phyloP scores from a whole-genome alignment of 2,797 vertebrate species.

The Clarias fuscus region DNA sequence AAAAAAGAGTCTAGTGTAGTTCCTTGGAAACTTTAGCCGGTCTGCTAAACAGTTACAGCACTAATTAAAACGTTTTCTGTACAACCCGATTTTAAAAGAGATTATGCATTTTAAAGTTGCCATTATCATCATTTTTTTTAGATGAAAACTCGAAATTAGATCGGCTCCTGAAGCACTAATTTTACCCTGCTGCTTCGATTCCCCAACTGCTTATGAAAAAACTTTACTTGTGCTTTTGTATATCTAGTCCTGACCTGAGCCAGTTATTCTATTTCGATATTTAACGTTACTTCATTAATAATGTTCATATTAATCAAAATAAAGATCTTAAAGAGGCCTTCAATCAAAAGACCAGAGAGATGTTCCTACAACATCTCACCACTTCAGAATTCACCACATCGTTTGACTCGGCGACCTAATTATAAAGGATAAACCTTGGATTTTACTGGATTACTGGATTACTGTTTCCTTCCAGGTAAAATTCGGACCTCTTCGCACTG shows the following conservation, averaged over 20 bases:
- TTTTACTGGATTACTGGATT: conserved; percentile 29
- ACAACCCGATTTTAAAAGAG: neutral
- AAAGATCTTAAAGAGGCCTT: neutral
- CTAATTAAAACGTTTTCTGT: neutral
- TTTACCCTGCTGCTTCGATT: neutral
- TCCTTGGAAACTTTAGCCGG: neutral
- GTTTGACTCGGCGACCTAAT: conserved; percentile 66
- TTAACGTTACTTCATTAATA: neutral
- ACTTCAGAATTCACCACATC: conserved; percentile 40
- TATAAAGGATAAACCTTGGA: conserved; percentile 62
- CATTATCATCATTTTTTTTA: neutral
- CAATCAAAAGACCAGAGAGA: conserved; percentile 24
- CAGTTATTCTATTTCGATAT: neutral
- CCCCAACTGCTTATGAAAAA: neutral
- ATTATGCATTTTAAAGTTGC: neutral
- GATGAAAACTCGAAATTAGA: neutral
- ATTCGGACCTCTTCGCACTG: conserved; percentile 70
- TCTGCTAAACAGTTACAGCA: neutral
- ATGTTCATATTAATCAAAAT: neutral
- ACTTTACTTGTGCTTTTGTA: neutral
- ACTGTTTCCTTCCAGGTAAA: conserved; percentile 58
- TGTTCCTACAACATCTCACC: conserved; percentile 11
- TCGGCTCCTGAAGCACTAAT: neutral
- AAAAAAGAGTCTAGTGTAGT: neutral
- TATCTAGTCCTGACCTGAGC: neutral